Evolutionary conservation across 2,888 invertebrate genomes (phyloP), one percentile per base, ranked within the genome.

Genomic region (Pristionchus japonicus): DNA sequence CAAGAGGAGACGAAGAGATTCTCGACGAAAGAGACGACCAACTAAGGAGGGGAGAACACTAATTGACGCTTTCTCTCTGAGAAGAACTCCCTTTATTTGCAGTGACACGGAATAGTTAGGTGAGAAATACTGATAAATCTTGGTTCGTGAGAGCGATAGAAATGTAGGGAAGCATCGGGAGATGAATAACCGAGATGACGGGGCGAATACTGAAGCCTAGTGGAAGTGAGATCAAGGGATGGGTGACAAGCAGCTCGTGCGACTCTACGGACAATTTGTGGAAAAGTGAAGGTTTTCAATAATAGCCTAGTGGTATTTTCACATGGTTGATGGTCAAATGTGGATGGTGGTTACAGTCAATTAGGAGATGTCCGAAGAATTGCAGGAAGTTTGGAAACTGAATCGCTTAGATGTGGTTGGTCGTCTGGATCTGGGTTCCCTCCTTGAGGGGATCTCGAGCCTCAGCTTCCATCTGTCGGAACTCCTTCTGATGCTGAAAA

Each of bases 401-500:
- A 34, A 37, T 70, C 3, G 34, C 20, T 27, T 20, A 80, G 80
- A 80, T 47, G 47, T 49, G 49, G 37, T 49, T 37, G 31, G n/a
- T 57, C 0, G 27, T 64, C 27, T n/a, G n/a, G n/a, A 40, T 37
- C 20, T 64, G 23, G 9, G 64, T 27, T 43, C n/a, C 43, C 20
- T 64, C 64, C 40, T 64, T 64, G 17, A 85, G 64, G 1, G 86
- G 86, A 49, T 86, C 31, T 1, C 70, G 49, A 49, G 17, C 31
- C 0, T 43, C 49, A 0, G 11, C 31, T 34, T 86, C 70, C 86
- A 86, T 86, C 70, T 86, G 34, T 49, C 70, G 70, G 27, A 47
- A 34, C 40, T 86, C 37, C 47, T 70, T 86, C 31, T 43, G 31
- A 86, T 86, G 86, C 86, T 86, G 86, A 67, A 86, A 86, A 27